Conservation (phyloP, 2,113 vertebrate species). For the Thomomys bottae region DNA sequence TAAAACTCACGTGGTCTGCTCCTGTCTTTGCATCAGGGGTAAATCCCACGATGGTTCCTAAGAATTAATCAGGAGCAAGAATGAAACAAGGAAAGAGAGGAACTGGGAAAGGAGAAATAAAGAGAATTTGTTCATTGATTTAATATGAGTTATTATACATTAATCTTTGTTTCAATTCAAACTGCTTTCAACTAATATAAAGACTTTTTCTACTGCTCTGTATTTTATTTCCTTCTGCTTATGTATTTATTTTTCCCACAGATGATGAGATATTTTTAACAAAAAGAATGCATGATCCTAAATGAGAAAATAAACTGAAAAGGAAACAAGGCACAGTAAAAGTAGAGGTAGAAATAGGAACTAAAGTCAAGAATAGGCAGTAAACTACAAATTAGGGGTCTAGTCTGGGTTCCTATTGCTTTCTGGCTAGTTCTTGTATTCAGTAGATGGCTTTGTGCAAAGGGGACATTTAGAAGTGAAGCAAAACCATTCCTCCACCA, state of each 20-base stretch:
- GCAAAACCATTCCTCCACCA: background rate
- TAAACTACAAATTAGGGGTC: background rate
- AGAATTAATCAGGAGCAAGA: background rate
- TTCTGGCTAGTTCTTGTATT: background rate
- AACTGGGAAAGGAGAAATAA: background rate
- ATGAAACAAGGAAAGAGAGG: background rate
- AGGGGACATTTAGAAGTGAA: background rate
- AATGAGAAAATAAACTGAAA: conserved; percentile 29
- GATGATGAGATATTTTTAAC: conserved; percentile 1
- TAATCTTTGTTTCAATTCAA: conserved; percentile 36
- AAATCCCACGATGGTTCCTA: background rate
- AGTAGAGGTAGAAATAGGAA: background rate
- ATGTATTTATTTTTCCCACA: conserved; percentile 1
- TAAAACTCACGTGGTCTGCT: background rate
- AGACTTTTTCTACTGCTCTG: conserved; percentile 3
- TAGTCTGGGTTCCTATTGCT: background rate
- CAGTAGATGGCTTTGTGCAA: background rate
- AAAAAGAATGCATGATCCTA: background rate
- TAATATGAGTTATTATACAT: background rate
- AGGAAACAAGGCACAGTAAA: background rate
- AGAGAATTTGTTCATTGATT: background rate
- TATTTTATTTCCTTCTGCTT: conserved; percentile 19
- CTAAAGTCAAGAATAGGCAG: background rate
- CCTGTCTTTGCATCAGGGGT: background rate
- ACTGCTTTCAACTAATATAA: background rate